These are phyloP conservation scores for Diaperis boleti DNA, from an alignment of 2,888 invertebrate genomes.

Conservation along the genomic window DNA sequence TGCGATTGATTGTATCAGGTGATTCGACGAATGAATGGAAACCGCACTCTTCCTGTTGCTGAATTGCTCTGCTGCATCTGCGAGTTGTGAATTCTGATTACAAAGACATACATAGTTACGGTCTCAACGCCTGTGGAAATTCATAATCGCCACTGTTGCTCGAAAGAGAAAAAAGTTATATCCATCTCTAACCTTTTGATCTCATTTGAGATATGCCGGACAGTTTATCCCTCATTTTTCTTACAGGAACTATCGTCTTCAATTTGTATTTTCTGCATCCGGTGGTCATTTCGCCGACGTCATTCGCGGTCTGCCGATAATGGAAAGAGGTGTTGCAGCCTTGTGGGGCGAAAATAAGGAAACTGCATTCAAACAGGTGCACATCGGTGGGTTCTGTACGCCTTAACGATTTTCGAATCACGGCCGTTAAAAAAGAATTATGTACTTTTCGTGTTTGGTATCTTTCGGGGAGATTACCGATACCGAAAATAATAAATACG, in stretches of 20 bases:
- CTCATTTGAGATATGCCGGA: not conserved
- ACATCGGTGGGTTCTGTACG: not conserved
- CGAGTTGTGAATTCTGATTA: constrained; percentile 7
- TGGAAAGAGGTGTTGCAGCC: constrained; percentile 5
- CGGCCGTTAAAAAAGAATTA: too few relatives aligned
- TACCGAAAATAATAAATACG: too few relatives aligned
- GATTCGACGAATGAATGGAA: constrained; percentile 26
- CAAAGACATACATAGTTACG: too few relatives aligned
- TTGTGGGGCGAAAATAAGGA: constrained; percentile 1
- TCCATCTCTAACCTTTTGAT: too few relatives aligned
- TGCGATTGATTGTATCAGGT: constrained; percentile 16
- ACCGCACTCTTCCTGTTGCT: constrained; percentile 34
- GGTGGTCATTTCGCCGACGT: constrained; percentile 26
- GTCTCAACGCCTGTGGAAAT: too few relatives aligned
- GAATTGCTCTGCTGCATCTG: constrained; percentile 8
- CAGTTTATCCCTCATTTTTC: not conserved
- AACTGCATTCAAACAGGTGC: not conserved
- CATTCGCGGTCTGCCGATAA: constrained; percentile 19
- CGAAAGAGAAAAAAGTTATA: too few relatives aligned
- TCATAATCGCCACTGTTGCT: too few relatives aligned
- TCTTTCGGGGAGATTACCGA: too few relatives aligned
- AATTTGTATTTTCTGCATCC: constrained; percentile 27
- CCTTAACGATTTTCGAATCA: not conserved
- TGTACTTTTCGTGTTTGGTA: too few relatives aligned
- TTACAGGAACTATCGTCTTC: constrained; percentile 6